These are phyloP conservation scores for Meriones unguiculatus DNA, from an alignment of 2,113 vertebrate species.

Conservation along the genomic window DNA sequence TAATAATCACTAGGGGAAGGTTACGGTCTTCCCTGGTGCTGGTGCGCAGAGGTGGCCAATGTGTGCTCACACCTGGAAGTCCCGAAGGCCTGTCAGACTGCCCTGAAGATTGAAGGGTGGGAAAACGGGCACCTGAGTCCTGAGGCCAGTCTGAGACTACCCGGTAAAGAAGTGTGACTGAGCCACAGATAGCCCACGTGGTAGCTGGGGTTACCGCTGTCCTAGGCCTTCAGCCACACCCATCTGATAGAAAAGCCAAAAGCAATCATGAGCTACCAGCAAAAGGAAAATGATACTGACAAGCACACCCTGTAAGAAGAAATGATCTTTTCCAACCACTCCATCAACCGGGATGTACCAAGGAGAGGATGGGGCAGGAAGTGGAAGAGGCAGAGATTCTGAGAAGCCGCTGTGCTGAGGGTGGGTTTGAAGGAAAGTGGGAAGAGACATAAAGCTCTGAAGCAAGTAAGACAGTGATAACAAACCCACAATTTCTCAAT, in stretches of 20 bases:
- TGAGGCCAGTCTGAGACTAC: background rate
- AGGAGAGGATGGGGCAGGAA: background rate
- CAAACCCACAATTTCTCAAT: background rate
- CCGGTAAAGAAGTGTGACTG: background rate
- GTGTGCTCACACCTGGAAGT: background rate
- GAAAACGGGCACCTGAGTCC: background rate
- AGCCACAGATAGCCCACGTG: background rate
- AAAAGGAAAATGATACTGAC: background rate
- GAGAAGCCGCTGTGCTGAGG: background rate
- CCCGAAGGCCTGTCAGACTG: background rate
- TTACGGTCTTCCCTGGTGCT: background rate
- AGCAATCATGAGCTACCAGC: background rate
- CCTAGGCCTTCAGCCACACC: background rate
- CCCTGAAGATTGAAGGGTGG: background rate
- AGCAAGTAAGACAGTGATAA: background rate
- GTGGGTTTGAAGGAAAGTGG: rapidly evolving
- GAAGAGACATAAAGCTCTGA: background rate
- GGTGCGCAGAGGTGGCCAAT: background rate
- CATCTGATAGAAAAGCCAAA: background rate
- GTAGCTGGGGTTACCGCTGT: background rate
- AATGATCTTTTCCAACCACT: background rate
- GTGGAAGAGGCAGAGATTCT: background rate
- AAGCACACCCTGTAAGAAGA: background rate
- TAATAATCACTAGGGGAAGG: background rate
- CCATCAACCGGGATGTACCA: background rate